phyloP scores from a whole-genome alignment of 2,888 invertebrate genomes.

The Lycaena phlaeas region DNA sequence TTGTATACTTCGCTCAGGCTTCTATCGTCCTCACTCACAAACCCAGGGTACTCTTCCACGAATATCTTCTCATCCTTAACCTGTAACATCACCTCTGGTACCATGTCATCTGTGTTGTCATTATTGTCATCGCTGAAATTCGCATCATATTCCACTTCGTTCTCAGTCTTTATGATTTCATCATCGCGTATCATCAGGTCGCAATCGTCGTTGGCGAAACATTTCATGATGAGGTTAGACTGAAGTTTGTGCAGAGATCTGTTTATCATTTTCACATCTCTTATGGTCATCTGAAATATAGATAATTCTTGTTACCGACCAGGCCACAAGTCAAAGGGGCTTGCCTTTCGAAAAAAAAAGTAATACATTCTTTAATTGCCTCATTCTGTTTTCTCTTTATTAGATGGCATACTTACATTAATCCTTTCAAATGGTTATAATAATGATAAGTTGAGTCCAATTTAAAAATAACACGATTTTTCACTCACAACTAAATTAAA shows the following conservation, averaged over 20 bases:
- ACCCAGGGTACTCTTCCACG: slow-evolving; percentile 35
- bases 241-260: slow-evolving; percentile 27
- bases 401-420: no score
- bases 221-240: slow-evolving; percentile 28
- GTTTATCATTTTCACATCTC: slow-evolving; percentile 40
- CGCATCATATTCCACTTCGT: slow-evolving; percentile 7
- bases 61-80: slow-evolving; percentile 27
- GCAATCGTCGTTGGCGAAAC: slow-evolving; percentile 30
- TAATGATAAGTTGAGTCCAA: no score
- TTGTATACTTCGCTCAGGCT: slow-evolving; percentile 38
- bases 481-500: no score
- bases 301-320: no score
- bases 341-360: no score
- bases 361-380: no score
- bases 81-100: slow-evolving; percentile 9
- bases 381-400: no score
- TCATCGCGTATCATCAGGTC: slow-evolving; percentile 29
- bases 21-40: slow-evolving; percentile 40
- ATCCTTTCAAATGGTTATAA: no score
- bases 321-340: no score
- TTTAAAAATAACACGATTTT: no score
- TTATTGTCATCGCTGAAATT: slow-evolving; percentile 13
- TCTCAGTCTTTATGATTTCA: slow-evolving; percentile 25
- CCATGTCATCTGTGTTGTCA: slow-evolving; percentile 7
- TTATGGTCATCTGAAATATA: slow-evolving; percentile 36